Conservation (phyloP, 2,113 vertebrate species). For the Synchiropus splendidus region DNA sequence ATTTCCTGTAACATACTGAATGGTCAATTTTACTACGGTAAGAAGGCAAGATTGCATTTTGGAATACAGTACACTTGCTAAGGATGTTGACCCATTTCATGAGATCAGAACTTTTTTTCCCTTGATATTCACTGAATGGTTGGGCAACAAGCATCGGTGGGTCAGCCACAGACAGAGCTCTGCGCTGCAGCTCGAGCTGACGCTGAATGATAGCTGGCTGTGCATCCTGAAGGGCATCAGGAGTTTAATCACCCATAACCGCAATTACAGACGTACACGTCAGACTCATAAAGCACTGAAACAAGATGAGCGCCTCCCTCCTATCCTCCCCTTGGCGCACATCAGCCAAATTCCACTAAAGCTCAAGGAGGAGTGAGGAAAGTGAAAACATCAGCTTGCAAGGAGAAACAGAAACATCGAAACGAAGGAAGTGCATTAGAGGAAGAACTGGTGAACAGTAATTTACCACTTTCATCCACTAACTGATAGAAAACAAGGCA, state of each 20-base stretch:
- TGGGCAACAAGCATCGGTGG: constrained; percentile 10
- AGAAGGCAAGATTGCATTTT: no score
- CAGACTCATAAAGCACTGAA: constrained; percentile 71
- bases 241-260: constrained; percentile 80
- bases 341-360: constrained; percentile 63
- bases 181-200: constrained; percentile 23
- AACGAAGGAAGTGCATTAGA: constrained; percentile 32
- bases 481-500: constrained; percentile 37
- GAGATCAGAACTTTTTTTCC: no score
- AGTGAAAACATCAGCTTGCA: constrained; percentile 31
- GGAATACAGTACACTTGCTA: no score
- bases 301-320: constrained; percentile 65
- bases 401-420: constrained; percentile 8
- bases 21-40: no score
- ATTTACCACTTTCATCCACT: constrained; percentile 55
- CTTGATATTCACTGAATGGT: no score
- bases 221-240: constrained; percentile 65
- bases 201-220: constrained; percentile 62
- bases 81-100: no score
- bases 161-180: constrained; percentile 17
- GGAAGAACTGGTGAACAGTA: constrained; percentile 30
- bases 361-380: constrained; percentile 44
- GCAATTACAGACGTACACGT: constrained; percentile 70
- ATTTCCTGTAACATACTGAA: no score
- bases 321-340: constrained; percentile 37